Percentiles rank a stretch among this genome's conserved stretches.
phyloP scores from a whole-genome alignment of 2,797 vertebrate species.

The Echiichthys vipera region DNA sequence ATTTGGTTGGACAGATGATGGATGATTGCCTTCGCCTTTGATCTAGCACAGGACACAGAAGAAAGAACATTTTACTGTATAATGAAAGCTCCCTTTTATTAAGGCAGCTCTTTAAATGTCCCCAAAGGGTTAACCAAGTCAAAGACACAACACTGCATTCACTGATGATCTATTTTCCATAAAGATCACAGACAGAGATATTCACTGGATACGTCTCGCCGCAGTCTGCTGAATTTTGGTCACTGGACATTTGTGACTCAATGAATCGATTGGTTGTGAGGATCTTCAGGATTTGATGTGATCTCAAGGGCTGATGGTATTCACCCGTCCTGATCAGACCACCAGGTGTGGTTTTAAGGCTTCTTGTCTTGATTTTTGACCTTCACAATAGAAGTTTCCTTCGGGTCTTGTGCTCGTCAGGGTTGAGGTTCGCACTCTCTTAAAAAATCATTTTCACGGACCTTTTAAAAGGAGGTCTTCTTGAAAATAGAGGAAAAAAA shows the following conservation, averaged over 20 bases:
- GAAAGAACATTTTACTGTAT: neutral
- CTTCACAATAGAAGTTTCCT: too few relatives aligned
- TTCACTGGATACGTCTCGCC: constrained; percentile 29
- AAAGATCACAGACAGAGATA: constrained; percentile 33
- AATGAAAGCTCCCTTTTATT: constrained; percentile 28
- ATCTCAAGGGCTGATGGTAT: neutral
- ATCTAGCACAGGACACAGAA: neutral
- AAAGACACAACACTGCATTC: constrained; percentile 26
- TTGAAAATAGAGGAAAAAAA: too few relatives aligned
- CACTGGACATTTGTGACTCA: constrained; percentile 10
- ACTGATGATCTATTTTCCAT: constrained; percentile 29
- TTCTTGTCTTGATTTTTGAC: neutral
- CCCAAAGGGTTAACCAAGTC: constrained; percentile 7
- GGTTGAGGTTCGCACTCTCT: too few relatives aligned
- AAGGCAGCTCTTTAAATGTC: neutral
- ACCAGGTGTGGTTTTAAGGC: neutral
- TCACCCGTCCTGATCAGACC: neutral
- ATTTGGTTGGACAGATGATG: neutral
- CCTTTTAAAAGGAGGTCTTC: too few relatives aligned
- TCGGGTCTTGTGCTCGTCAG: too few relatives aligned
- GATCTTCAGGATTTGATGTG: neutral
- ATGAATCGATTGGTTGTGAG: constrained; percentile 10
- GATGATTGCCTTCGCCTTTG: neutral
- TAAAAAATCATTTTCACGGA: too few relatives aligned
- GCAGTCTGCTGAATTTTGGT: constrained; percentile 32